phyloP scores from a whole-genome alignment of 2,113 vertebrate genomes.

The Gavialis gangeticus region DNA sequence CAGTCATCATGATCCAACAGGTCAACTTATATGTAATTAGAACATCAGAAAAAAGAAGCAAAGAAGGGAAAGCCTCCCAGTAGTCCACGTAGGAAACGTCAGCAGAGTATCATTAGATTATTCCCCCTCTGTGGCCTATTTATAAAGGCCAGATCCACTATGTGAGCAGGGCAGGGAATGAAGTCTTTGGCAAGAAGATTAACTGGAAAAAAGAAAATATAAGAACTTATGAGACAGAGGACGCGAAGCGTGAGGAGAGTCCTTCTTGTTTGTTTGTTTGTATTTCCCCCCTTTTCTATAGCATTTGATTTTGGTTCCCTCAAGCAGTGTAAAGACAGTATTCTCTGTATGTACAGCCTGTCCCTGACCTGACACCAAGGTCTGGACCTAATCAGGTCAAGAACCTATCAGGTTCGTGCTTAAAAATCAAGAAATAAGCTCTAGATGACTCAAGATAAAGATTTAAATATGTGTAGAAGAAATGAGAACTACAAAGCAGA shows the following conservation, averaged over 20 bases:
- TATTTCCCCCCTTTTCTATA: neutral
- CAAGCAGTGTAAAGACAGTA: neutral
- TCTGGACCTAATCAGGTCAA: neutral
- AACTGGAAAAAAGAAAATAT: neutral
- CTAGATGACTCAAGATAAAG: neutral
- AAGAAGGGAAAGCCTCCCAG: neutral
- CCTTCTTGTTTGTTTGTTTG: neutral
- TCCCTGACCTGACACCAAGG: neutral
- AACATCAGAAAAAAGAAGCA: neutral
- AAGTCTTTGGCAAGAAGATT: neutral
- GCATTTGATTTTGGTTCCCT: neutral
- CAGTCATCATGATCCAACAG: neutral
- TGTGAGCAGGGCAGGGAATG: neutral
- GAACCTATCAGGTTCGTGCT: too few relatives aligned
- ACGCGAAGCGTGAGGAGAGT: accelerated
- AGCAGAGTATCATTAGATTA: neutral
- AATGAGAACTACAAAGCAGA: neutral
- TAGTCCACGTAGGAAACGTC: neutral
- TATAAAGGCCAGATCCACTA: neutral
- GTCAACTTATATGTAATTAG: neutral
- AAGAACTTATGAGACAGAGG: neutral
- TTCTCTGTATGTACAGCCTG: neutral
- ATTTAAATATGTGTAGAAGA: neutral
- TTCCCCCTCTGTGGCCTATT: neutral
- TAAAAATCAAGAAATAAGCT: neutral